Evolutionary conservation across 2,888 invertebrate genomes (phyloP).

Genomic region (Alviniconcha strummeri): DNA sequence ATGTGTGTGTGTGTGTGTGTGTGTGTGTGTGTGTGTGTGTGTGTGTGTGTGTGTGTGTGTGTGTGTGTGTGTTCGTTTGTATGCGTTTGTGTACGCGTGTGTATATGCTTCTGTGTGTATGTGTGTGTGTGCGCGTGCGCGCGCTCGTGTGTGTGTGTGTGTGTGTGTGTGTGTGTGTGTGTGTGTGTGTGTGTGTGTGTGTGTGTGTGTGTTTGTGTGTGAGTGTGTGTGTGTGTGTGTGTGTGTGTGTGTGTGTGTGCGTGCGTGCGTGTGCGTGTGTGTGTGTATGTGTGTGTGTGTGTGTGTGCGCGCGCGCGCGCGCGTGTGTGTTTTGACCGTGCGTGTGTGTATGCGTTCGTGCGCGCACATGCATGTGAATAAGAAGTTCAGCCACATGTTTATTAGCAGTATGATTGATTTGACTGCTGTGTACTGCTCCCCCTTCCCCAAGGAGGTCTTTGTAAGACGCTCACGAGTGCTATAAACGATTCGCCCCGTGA

Average conservation of each 20-base stretch:
- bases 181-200: not conserved
- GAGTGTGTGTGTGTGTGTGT: constrained; percentile 1
- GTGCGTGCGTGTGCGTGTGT: not conserved
- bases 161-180: not conserved
- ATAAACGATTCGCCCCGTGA: too few relatives aligned
- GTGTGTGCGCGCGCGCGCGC: not conserved
- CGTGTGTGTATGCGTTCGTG: not conserved
- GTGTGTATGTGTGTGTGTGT: not conserved
- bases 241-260: not conserved
- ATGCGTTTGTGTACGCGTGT: not conserved
- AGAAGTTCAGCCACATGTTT: too few relatives aligned
- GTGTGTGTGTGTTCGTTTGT: not conserved
- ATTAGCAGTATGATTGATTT: too few relatives aligned
- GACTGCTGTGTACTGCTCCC: too few relatives aligned
- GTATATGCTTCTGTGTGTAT: not conserved
- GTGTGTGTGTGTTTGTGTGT: not conserved
- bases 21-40: not conserved
- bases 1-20: constrained; percentile 1
- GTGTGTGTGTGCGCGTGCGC: not conserved
- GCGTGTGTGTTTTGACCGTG: not conserved
- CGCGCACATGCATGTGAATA: not conserved
- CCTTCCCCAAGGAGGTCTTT: too few relatives aligned
- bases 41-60: not conserved
- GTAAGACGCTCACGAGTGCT: too few relatives aligned
- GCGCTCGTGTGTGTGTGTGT: not conserved